phyloP scores from a whole-genome alignment of 2,888 invertebrate species.

The Harmothoe impar region DNA sequence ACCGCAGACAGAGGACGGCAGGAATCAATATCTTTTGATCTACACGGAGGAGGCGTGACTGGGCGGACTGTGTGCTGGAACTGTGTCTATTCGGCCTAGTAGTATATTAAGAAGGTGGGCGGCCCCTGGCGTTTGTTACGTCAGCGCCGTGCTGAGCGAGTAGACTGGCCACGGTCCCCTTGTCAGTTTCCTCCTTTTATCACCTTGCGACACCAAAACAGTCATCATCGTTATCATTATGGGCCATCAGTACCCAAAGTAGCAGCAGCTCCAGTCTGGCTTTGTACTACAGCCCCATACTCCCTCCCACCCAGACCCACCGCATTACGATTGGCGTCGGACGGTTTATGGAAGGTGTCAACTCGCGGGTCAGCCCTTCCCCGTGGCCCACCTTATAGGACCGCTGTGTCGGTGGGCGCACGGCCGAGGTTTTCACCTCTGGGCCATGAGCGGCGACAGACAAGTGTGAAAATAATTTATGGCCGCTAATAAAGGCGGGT shows the following conservation, averaged over 20 bases:
- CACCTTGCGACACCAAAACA: background rate
- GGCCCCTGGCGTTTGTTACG: constrained; percentile 45
- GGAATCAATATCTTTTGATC: constrained; percentile 36
- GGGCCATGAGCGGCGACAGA: constrained; percentile 52
- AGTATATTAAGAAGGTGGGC: constrained; percentile 46
- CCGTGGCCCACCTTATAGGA: constrained; percentile 1
- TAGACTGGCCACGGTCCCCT: constrained; percentile 18
- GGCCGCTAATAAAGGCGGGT: constrained; percentile 55
- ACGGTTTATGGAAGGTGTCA: constrained; percentile 21
- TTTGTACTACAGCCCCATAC: background rate
- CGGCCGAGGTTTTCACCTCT: constrained; percentile 43
- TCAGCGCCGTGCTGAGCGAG: background rate
- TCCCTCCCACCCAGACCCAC: too few species aligned
- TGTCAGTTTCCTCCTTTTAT: background rate
- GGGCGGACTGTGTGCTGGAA: background rate
- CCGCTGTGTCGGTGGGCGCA: background rate
- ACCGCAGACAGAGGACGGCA: constrained; percentile 32
- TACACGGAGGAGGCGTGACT: constrained; percentile 16
- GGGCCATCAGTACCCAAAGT: constrained; percentile 39
- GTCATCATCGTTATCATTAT: constrained; percentile 57
- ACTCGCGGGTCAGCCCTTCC: constrained; percentile 9
- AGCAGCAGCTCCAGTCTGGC: constrained; percentile 39
- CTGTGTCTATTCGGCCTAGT: constrained; percentile 26
- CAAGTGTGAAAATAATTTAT: constrained; percentile 62
- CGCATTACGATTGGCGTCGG: background rate